phyloP scores from a whole-genome alignment of 2,113 vertebrate species.

The Pimephales promelas region DNA sequence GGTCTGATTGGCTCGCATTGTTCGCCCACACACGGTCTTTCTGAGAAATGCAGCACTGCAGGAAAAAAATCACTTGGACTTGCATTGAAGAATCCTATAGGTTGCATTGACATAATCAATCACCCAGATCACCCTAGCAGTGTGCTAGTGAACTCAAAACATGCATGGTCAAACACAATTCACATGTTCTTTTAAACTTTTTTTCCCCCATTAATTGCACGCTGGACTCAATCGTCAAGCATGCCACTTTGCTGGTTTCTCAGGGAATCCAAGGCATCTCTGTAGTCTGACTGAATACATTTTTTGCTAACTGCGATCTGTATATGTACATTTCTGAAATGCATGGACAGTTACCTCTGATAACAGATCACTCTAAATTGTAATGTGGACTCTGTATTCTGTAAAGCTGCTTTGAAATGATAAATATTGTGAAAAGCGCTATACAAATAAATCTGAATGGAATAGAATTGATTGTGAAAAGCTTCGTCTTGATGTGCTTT shows the following conservation, averaged over 20 bases:
- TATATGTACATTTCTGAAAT: too few species aligned
- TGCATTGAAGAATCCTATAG: neutral
- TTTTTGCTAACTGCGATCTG: too few species aligned
- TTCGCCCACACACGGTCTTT: conserved; percentile 6
- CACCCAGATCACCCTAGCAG: neutral
- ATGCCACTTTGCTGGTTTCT: too few species aligned
- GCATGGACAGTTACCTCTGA: too few species aligned
- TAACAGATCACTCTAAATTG: too few species aligned
- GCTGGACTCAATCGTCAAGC: neutral
- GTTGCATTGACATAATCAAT: too few species aligned
- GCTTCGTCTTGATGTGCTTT: neutral
- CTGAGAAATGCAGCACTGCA: conserved; percentile 1
- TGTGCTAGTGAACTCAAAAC: neutral
- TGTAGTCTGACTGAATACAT: too few species aligned
- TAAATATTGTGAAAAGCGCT: too few species aligned
- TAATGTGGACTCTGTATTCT: too few species aligned
- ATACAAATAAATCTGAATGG: too few species aligned
- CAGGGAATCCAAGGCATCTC: too few species aligned
- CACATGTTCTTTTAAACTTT: neutral
- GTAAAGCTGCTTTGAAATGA: too few species aligned
- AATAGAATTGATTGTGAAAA: neutral
- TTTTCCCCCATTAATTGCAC: neutral
- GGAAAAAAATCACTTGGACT: neutral
- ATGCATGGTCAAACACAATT: neutral
- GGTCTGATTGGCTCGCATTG: conserved; percentile 43